Conservation (phyloP, 2,888 invertebrate genomes). For the Nemotelus nigrinus region DNA sequence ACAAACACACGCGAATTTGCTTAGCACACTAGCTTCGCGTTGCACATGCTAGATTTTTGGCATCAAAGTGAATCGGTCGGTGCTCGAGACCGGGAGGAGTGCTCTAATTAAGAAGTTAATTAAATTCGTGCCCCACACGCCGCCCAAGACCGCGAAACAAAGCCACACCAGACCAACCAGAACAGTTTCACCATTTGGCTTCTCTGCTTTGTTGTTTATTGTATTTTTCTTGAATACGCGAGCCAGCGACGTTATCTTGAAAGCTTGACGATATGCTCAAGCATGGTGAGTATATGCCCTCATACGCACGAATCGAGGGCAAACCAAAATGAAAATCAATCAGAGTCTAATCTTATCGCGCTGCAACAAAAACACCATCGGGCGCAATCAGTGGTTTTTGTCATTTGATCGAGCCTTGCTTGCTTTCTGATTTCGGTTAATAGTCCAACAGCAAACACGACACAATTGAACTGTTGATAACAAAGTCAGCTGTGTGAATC, state of each 20-base stretch:
- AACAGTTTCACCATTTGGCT: neutral
- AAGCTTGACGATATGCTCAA: slow-evolving; percentile 14
- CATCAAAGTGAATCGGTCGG: neutral
- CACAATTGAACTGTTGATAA: neutral
- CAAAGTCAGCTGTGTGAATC: slow-evolving; percentile 15
- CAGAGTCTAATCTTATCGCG: slow-evolving; percentile 37
- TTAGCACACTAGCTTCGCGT: no score
- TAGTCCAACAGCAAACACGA: neutral
- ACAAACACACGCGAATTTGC: no score
- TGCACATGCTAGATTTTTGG: neutral
- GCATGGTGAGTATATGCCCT: neutral
- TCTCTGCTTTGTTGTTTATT: neutral
- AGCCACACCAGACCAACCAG: neutral
- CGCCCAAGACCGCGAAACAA: neutral
- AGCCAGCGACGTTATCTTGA: slow-evolving; percentile 1
- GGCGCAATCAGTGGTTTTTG: slow-evolving; percentile 31
- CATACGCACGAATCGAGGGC: neutral
- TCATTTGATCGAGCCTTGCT: slow-evolving; percentile 25
- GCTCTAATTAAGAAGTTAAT: neutral
- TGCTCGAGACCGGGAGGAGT: slow-evolving; percentile 1
- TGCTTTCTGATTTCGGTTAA: neutral
- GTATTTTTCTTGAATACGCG: slow-evolving; percentile 13
- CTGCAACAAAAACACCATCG: slow-evolving; percentile 11
- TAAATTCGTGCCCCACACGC: neutral
- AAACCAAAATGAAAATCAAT: slow-evolving; percentile 19